Evolutionary conservation across 1,140 invertebrate species (phyloP), one percentile per base, ranked within the genome.

Genomic region (Temnothorax nylanderi): DNA sequence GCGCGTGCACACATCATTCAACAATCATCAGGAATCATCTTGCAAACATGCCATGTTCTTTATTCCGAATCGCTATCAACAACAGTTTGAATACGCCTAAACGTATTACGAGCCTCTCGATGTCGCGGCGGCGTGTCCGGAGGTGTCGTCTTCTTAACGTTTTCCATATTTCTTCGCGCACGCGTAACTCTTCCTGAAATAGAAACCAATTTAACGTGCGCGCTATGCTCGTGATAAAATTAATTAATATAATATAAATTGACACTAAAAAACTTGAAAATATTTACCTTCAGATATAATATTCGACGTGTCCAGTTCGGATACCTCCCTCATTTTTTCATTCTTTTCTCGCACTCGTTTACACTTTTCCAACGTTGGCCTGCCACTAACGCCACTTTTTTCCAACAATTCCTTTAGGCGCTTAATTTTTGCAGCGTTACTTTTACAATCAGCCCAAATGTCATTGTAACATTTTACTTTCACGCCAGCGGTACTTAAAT

Each of bases 21-120:
- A 77, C 13, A 60, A 49, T 51, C 16, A 16, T 21, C 26, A 26
- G 16, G 3, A 13, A 26, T 60, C n/a, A 7, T 77, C 32, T 58
- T 21, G 34, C 0, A 1, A 72, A 7, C 4, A 58, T 74, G 2
- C 18, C n/a, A 18, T 60, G 32, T 0, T 86, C 92, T 86, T 91
- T 91, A 95, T 78, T 95, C 94, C 2, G 93, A 94, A 76, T 95
- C 93, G 82, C 91, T 95, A 64, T 95, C 94, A 51, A 94, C 71
- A 60, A 95, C 87, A 21, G 21, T 90, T 76, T 91, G 89, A 85
- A 94, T 91, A 86, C 91, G 92, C 56, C 92, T 91, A 32, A 82
- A 90, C 2, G 77, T 58, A 54, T 60, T 93, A 21, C 90, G 88
- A 64, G 86, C 37, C 67, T 92, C 92, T 21, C 91, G 88, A 60